A percentile compares a stretch with the other conserved stretches of the same genome.
Evolutionary conservation across 1,140 invertebrate species (phyloP).

Genomic region (Drosophila tsacasi): DNA sequence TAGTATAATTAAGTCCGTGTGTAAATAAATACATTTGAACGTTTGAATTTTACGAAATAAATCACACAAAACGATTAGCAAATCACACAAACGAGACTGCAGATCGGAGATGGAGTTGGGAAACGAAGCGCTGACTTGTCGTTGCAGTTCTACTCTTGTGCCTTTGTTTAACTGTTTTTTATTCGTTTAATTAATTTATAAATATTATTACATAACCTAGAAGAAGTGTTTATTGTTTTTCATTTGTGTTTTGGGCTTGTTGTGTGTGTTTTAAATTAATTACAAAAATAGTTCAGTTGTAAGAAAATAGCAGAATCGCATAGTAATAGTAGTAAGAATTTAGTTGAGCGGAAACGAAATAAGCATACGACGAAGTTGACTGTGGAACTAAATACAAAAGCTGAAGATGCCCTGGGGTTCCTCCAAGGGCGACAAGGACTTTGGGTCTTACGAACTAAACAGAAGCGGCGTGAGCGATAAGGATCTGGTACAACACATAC

Average conservation of each 20-base stretch:
- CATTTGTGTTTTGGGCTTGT: conserved; percentile 35
- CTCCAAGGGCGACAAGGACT: conserved; percentile 10
- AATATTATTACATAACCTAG: conserved; percentile 83
- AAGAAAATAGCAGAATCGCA: conserved; percentile 63
- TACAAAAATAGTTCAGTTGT: conserved; percentile 82
- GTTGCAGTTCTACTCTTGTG: conserved; percentile 15
- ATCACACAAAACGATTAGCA: conserved; percentile 59
- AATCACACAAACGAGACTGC: conserved; percentile 7
- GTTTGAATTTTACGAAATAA: conserved; percentile 76
- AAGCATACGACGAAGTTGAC: conserved; percentile 26
- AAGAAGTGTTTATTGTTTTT: conserved; percentile 67
- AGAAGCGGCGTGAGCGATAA: conserved; percentile 30
- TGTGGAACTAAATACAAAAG: conserved; percentile 55
- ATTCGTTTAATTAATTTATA: conserved; percentile 82
- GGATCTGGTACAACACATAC: conserved; percentile 37
- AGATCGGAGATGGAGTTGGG: conserved; percentile 17
- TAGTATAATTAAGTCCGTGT: conserved; percentile 65
- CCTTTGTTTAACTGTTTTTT: conserved; percentile 73
- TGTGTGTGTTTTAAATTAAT: conserved; percentile 69
- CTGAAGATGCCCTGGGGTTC: conserved; percentile 13
- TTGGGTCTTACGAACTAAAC: conserved; percentile 40
- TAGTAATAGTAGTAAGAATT: conserved; percentile 64
- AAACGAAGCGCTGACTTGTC: conserved; percentile 48
- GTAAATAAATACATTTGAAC: conserved; percentile 75
- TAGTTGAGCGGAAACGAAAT: conserved; percentile 68